Evolutionary conservation across 92 coral and sea anemone species (phyloP), one percentile per base, ranked within the genome.

Genomic region (Meandrina meandrites): DNA sequence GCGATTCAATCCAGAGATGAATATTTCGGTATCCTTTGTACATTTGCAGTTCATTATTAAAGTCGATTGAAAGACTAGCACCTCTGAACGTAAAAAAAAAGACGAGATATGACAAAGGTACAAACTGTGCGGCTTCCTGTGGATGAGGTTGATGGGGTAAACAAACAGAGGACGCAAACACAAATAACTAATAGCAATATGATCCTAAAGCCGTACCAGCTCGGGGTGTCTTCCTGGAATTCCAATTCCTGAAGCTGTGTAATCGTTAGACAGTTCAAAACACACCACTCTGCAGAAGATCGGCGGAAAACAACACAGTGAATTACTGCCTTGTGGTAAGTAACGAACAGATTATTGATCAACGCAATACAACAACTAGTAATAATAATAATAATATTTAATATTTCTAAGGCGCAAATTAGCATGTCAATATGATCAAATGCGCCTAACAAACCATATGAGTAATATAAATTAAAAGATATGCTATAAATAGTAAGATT

Each of bases 201-300:
- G 34, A 66, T 66, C 71, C 35, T 34, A 57, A 62, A 31, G 2
- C 2, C 90, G 62, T 88, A 97, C 99, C 96, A 97, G 80, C 87
- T 97, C 99, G 66, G 99, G 92, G 30, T 84, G 90, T 83, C 99
- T 92, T 47, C 99, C 99, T 2, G 97, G 96, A 72, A 95, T 92
- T 51, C 99, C 99, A 81, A 95, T 88, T 58, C 99, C 99, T 51
- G 96, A 91, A 35, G 99, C 96, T 53, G 98, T 86, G 82, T 95
- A 97, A 78, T 97, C 99, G 84, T 93, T 93, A 75, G 99, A 97
- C 62, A 97, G 78, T 32, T 94, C 96, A 86, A 97, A 95, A 60
- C 80, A 87, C 5, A 87, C 89, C 79, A 97, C 92, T 32, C 99
- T 97, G 79, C 37, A 62, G 36, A 17, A 76, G 48, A 70, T 56